phyloP scores from a whole-genome alignment of 2,797 vertebrate species.

The Melanitta fusca region DNA sequence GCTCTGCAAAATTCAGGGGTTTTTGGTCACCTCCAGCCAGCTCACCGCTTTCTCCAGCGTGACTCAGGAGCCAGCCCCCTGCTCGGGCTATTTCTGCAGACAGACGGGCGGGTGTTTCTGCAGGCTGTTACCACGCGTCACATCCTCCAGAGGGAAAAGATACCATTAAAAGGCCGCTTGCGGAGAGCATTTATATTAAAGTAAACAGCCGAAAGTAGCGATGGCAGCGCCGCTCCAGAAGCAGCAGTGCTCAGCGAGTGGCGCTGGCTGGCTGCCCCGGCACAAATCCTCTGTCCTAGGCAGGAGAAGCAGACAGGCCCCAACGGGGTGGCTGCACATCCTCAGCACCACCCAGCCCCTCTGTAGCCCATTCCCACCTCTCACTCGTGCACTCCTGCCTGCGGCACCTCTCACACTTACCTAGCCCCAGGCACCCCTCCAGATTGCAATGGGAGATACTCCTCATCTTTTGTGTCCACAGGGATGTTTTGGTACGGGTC shows the following conservation, averaged over 20 bases:
- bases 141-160: conserved; percentile 32
- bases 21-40: neutral
- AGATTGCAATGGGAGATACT: neutral
- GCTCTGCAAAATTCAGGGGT: rapidly evolving
- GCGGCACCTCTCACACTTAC: neutral
- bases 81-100: conserved; percentile 15
- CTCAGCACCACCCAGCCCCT: neutral
- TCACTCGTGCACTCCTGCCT: neutral
- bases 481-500: rapidly evolving
- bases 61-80: neutral
- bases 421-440: neutral
- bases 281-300: neutral
- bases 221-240: neutral
- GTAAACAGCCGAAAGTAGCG: rapidly evolving
- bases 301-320: neutral
- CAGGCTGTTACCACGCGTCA: conserved; percentile 18
- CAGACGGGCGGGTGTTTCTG: conserved; percentile 43
- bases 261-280: neutral
- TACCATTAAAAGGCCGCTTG: conserved; percentile 12
- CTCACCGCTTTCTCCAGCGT: neutral
- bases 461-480: neutral
- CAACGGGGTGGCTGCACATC: rapidly evolving
- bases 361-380: neutral
- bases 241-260: rapidly evolving
- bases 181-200: neutral